Percentiles rank a stretch among this genome's conserved stretches.
phyloP scores from a whole-genome alignment of 2,113 vertebrate species.

The Melospiza georgiana region DNA sequence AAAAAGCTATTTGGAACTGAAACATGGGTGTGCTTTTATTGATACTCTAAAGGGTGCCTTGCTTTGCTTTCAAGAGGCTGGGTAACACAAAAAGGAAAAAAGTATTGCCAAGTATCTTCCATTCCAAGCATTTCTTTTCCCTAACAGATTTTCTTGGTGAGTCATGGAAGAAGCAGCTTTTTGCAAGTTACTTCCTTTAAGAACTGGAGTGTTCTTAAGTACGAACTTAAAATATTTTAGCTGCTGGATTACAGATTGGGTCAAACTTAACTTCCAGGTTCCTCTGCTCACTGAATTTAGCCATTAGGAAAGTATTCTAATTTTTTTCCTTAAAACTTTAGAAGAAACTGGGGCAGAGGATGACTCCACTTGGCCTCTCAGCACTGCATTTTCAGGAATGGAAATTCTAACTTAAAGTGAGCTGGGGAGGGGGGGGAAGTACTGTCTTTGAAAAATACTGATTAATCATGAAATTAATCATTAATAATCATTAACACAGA shows the following conservation, averaged over 20 bases:
- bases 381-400: background rate
- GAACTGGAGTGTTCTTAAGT: background rate
- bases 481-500: background rate
- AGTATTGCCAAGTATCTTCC: background rate
- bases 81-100: background rate
- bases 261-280: background rate
- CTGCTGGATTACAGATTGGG: background rate
- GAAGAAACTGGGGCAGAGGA: background rate
- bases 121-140: background rate
- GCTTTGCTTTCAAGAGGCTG: background rate
- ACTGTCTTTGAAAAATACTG: background rate
- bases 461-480: background rate
- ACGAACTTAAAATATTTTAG: background rate
- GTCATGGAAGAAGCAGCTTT: background rate
- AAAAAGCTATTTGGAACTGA: background rate
- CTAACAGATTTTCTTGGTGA: background rate
- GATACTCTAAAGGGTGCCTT: background rate
- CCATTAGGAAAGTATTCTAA: background rate
- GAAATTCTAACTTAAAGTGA: background rate
- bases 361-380: background rate
- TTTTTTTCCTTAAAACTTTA: background rate
- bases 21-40: background rate
- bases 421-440: rapidly evolving
- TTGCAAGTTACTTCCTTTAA: background rate
- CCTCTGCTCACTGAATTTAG: background rate